Base-by-base conservation (phyloP, 2,113 vertebrate species). In the Phrynosoma blainvillii region DNA sequence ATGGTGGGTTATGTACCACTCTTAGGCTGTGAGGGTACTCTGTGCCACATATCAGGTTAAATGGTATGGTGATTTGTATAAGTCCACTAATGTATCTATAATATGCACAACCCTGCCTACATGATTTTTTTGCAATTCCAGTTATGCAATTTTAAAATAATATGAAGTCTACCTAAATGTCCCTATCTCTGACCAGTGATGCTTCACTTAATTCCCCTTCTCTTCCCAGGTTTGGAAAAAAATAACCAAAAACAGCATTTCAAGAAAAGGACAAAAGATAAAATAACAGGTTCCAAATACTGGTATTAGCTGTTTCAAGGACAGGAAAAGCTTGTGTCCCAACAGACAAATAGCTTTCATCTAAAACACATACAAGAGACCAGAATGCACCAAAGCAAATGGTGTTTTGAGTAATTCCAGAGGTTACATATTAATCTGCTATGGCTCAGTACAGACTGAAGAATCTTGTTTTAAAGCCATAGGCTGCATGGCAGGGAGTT, bases 381-480 rank as follows among this genome's bases (percentile, higher is more conserved):
- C 8, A 68, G 73, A 90, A 91, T 88, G 89, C n/a, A 74, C 79
- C 85, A 40, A 75, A 66, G n/a, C 12, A 70, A 93, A 21, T 68
- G 70, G 14, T 74, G 36, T 80, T 87, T 74, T 25, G 32, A 89
- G 16, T 88, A 87, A 89, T 91, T 86, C 80, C 36, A 84, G 87
- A 88, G 66, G 81, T 79, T 88, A 76, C 1, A 0, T 1, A 79
- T 76, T 47, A 74, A 47, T 88, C 66, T 93, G 87, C 86, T 47
- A 11, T 81, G 82, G 70, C 36, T 52, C 27, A 1, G 40, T 42
- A 84, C 79, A 30, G 77, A 47, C 47, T 77, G 70, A 86, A 84
- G 76, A 83, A 86, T 40, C 66, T 36, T 82, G 82, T 84, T 84
- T 42, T 52, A 85, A n/a, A 89, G 47, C 68, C 70, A 25, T n/a